phyloP scores from a whole-genome alignment of 1,140 invertebrate genomes.

The Drosophila sucinea region DNA sequence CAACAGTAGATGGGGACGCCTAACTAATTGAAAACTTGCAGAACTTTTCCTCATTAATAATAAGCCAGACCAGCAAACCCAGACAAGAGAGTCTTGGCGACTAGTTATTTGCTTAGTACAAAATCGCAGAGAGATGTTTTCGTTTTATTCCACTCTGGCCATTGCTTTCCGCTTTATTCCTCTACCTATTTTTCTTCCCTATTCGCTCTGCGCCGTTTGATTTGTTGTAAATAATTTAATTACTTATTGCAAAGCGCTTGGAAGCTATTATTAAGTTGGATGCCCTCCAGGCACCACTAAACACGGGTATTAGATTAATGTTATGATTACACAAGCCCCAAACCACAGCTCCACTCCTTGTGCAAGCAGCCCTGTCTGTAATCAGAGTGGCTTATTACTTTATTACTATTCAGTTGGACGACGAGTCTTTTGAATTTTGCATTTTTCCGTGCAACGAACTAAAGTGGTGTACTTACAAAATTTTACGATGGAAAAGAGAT shows the following conservation, averaged over 20 bases:
- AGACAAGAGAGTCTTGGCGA: slow-evolving; percentile 18
- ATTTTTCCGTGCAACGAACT: slow-evolving; percentile 58
- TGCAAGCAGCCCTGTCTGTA: slow-evolving; percentile 13
- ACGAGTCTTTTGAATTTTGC: slow-evolving; percentile 67
- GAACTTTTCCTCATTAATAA: slow-evolving; percentile 77
- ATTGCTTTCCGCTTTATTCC: background rate
- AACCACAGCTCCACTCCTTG: background rate
- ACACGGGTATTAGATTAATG: slow-evolving; percentile 72
- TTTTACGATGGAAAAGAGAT: slow-evolving; percentile 1
- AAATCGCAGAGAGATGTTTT: background rate
- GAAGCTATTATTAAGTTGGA: slow-evolving; percentile 66
- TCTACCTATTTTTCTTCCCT: background rate
- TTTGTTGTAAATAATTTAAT: slow-evolving; percentile 74
- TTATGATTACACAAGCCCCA: slow-evolving; percentile 50
- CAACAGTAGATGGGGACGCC: slow-evolving; percentile 37
- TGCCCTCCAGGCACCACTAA: slow-evolving; percentile 52
- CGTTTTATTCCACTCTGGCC: background rate
- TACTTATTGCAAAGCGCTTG: slow-evolving; percentile 55
- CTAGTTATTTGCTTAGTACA: slow-evolving; percentile 33
- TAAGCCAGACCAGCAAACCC: slow-evolving; percentile 49
- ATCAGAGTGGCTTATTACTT: slow-evolving; percentile 58
- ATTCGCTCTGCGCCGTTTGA: slow-evolving; percentile 34
- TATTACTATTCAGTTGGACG: slow-evolving; percentile 40
- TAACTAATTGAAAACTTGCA: slow-evolving; percentile 76
- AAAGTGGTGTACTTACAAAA: slow-evolving; percentile 17